Conservation (phyloP, 1,140 invertebrate genomes). For the Drosophila tsacasi region DNA sequence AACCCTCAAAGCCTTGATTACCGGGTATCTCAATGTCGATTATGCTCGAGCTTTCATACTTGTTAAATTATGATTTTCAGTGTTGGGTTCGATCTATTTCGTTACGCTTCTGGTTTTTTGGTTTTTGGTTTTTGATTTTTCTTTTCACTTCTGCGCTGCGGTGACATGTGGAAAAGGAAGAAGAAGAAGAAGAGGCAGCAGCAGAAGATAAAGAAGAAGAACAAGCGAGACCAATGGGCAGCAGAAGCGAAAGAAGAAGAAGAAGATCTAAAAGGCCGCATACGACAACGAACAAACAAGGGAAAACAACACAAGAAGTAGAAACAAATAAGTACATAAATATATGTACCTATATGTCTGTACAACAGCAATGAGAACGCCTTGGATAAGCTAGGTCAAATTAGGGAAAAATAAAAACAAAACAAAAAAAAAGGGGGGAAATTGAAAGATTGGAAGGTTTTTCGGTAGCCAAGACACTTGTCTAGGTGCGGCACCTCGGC, state of each 20-base stretch:
- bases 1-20: no score
- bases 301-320: slow-evolving; percentile 25
- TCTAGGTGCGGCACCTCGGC: slow-evolving; percentile 27
- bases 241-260: slow-evolving; percentile 2
- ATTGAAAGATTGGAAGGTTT: slow-evolving; percentile 3
- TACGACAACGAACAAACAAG: slow-evolving; percentile 18
- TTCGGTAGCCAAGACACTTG: slow-evolving; percentile 38
- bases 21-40: neutral
- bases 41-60: neutral
- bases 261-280: slow-evolving; percentile 38
- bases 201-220: slow-evolving; percentile 7
- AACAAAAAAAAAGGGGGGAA: neutral
- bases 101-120: slow-evolving; percentile 85
- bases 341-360: neutral
- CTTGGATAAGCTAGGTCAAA: slow-evolving; percentile 62
- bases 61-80: slow-evolving; percentile 26
- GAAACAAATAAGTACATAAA: slow-evolving; percentile 15
- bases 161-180: slow-evolving; percentile 63
- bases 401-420: neutral
- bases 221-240: slow-evolving; percentile 18
- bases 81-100: slow-evolving; percentile 60
- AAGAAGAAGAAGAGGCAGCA: slow-evolving; percentile 10
- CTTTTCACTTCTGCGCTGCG: slow-evolving; percentile 61
- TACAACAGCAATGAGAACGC: slow-evolving; percentile 43
- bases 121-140: slow-evolving; percentile 32